Percentiles rank a stretch among this genome's conserved stretches.
These are phyloP conservation scores for Drosophila anomalata DNA, from an alignment of 2,888 invertebrate species.

Conservation along the genomic window DNA sequence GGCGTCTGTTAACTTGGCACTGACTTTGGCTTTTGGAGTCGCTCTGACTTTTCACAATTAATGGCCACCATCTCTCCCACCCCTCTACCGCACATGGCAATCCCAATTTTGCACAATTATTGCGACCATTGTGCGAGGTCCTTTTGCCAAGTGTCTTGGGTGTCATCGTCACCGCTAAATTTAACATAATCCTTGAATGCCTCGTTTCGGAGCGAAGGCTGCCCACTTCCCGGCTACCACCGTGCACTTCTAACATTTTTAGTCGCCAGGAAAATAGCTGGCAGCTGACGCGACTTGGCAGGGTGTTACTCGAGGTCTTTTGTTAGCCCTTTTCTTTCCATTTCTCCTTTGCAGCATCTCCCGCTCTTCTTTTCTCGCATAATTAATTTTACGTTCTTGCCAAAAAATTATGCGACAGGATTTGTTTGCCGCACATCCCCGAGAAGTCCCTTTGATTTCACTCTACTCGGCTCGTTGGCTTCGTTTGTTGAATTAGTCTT, in stretches of 20 bases:
- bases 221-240: conserved; percentile 21
- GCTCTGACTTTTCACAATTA: conserved; percentile 77
- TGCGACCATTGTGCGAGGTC: conserved; percentile 71
- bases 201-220: conserved; percentile 37
- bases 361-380: conserved; percentile 56
- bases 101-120: conserved; percentile 63
- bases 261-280: conserved; percentile 51
- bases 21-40: conserved; percentile 61
- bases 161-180: conserved; percentile 71
- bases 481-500: conserved; percentile 26
- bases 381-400: conserved; percentile 76
- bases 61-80: conserved; percentile 49
- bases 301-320: conserved; percentile 18
- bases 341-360: conserved; percentile 4
- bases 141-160: conserved; percentile 78
- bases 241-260: conserved; percentile 44
- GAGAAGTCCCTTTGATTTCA: conserved; percentile 15
- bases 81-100: background rate
- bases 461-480: conserved; percentile 11
- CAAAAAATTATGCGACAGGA: conserved; percentile 73
- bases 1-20: conserved; percentile 68
- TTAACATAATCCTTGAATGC: conserved; percentile 75
- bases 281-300: conserved; percentile 59
- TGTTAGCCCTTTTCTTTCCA: conserved; percentile 51
- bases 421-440: conserved; percentile 35